Conservation (phyloP, 2,113 vertebrate species). For the Protobothrops mucrosquamatus region DNA sequence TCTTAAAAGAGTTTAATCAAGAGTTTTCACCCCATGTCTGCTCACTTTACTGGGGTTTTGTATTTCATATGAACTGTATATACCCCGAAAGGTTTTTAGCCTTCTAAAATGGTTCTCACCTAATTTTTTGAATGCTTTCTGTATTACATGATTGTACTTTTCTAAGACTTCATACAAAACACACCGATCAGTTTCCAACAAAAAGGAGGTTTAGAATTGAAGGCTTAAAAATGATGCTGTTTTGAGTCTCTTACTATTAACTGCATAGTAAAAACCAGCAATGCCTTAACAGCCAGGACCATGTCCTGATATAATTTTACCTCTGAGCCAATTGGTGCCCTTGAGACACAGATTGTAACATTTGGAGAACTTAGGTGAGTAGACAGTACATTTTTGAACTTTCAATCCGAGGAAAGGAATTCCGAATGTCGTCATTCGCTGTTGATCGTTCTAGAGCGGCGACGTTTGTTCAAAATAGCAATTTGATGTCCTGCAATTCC, state of each 20-base stretch:
- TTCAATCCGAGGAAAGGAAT: background rate
- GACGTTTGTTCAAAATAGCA: background rate
- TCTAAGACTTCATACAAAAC: conserved; percentile 28
- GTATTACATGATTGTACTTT: conserved; percentile 15
- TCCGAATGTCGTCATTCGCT: background rate
- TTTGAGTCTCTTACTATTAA: background rate
- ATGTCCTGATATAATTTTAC: conserved; percentile 63
- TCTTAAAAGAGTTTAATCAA: background rate
- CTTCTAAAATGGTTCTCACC: conserved; percentile 38
- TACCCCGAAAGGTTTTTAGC: conserved; percentile 31
- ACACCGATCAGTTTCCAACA: conserved; percentile 36
- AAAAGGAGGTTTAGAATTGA: background rate
- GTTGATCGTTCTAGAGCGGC: background rate
- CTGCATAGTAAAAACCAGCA: conserved; percentile 61
- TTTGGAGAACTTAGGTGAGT: rapidly evolving
- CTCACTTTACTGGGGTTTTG: conserved; percentile 31
- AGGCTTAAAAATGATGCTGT: background rate
- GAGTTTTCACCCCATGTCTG: conserved; percentile 38
- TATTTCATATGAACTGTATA: background rate
- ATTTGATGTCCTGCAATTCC: background rate
- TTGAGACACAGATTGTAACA: background rate
- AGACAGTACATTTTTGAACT: background rate
- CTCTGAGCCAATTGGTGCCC: conserved; percentile 44
- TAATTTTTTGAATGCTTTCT: conserved; percentile 11
- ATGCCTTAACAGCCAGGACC: conserved; percentile 79